A percentile compares a stretch with the other conserved stretches of the same genome.
Conservation (phyloP, 2,888 invertebrate genomes). For the Lucinisca nassula region DNA sequence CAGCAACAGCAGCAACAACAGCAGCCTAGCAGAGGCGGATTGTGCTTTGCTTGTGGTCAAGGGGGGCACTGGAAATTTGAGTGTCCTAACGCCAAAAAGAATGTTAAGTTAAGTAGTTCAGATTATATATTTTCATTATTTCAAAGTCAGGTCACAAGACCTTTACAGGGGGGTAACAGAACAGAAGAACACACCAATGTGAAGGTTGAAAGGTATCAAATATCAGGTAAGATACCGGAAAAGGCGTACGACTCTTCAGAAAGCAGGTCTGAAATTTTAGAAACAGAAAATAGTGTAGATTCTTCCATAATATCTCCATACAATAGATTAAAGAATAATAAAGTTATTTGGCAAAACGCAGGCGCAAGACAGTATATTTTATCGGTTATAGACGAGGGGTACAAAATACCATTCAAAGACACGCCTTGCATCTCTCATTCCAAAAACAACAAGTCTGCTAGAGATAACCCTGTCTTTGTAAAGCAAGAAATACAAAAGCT, state of each 20-base stretch:
- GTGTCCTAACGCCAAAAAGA: not conserved
- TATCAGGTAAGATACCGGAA: not conserved
- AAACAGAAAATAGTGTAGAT: not conserved
- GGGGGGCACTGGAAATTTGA: not conserved
- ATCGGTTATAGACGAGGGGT: constrained; percentile 18
- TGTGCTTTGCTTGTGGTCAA: not conserved
- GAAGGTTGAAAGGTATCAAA: not conserved
- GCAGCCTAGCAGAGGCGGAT: not conserved
- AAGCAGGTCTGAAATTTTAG: too few relatives aligned
- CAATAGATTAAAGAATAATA: not conserved
- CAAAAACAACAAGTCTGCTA: constrained; percentile 10
- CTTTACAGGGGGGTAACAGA: not conserved
- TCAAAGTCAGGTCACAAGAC: not conserved
- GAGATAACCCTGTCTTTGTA: constrained; percentile 15
- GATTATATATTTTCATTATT: not conserved
- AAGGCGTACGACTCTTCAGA: not conserved
- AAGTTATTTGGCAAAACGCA: not conserved
- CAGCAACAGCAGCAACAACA: not conserved
- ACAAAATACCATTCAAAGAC: constrained; percentile 24
- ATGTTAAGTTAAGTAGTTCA: not conserved
- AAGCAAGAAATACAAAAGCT: not conserved
- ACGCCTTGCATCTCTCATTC: not conserved
- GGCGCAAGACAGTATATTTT: constrained; percentile 14
- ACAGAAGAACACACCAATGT: too few relatives aligned
- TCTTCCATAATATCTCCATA: not conserved